A percentile compares a stretch with the other conserved stretches of the same genome.
These are phyloP conservation scores for Panagrolaimus sp. DNA, from an alignment of 1,140 invertebrate species.

Conservation along the genomic window DNA sequence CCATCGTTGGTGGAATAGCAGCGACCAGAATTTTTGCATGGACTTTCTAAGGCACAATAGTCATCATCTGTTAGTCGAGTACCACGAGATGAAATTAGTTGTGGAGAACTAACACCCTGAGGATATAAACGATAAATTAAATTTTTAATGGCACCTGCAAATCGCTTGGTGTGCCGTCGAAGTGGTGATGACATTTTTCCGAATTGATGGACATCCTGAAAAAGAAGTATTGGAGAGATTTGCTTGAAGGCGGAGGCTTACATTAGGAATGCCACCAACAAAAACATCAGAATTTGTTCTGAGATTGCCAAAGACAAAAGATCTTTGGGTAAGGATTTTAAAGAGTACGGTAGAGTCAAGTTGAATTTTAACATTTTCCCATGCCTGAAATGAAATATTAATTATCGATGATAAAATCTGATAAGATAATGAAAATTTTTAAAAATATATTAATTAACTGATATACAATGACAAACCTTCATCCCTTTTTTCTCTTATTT, in stretches of 20 bases:
- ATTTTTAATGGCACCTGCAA: conserved; percentile 51
- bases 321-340: conserved; percentile 67
- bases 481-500: too few relatives aligned
- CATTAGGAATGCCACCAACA: conserved; percentile 82
- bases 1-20: conserved; percentile 88
- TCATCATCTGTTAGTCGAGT: conserved; percentile 56
- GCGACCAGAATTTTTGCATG: conserved; percentile 77
- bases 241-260: conserved; percentile 64
- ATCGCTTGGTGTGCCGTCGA: conserved; percentile 44
- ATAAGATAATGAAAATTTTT: too few relatives aligned
- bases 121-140: conserved; percentile 53
- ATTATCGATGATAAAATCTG: too few relatives aligned
- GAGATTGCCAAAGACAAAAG: conserved; percentile 77
- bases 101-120: conserved; percentile 50
- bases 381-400: conserved; percentile 25
- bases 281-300: conserved; percentile 80
- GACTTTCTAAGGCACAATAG: conserved; percentile 38
- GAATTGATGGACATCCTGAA: conserved; percentile 50
- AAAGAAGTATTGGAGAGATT: background rate
- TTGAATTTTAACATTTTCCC: conserved; percentile 53
- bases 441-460: too few relatives aligned
- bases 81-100: conserved; percentile 48
- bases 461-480: too few relatives aligned
- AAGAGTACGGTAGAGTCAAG: conserved; percentile 51
- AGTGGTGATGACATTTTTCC: conserved; percentile 47